These are phyloP conservation scores for Azorinus chamasolen DNA, from an alignment of 2,888 invertebrate genomes.

Conservation along the genomic window DNA sequence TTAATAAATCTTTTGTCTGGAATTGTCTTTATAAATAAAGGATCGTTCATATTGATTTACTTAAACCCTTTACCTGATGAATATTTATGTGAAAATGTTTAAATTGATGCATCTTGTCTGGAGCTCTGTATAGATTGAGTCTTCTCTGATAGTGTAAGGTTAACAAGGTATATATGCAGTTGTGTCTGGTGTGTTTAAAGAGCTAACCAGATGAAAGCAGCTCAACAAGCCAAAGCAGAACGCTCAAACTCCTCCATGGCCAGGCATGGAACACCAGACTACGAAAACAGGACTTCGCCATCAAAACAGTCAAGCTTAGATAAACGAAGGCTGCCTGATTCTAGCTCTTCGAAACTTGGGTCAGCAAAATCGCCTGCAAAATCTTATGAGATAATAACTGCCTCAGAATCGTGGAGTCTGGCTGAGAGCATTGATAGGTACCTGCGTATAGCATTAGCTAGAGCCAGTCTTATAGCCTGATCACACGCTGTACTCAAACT, in stretches of 20 bases:
- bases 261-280: background rate
- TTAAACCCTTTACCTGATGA: too few species aligned
- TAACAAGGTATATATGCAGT: too few species aligned
- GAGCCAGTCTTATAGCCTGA: background rate
- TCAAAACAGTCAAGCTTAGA: slow-evolving; percentile 20
- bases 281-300: background rate
- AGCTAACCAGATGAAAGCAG: slow-evolving; percentile 25
- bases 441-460: slow-evolving; percentile 5
- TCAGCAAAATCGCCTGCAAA: slow-evolving; percentile 47
- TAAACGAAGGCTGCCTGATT: slow-evolving; percentile 45
- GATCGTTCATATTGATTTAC: too few species aligned
- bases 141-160: too few species aligned
- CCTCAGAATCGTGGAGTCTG: slow-evolving; percentile 60
- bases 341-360: slow-evolving; percentile 11
- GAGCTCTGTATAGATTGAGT: too few species aligned
- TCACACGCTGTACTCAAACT: background rate
- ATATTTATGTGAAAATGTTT: too few species aligned
- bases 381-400: slow-evolving; percentile 58
- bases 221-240: slow-evolving; percentile 8
- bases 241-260: background rate
- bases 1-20: too few species aligned
- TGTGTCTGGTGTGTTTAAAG: slow-evolving; percentile 16
- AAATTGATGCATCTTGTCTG: too few species aligned
- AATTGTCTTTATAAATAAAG: too few species aligned
- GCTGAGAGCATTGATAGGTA: slow-evolving; percentile 68